Conservation (phyloP, 1,140 invertebrate genomes). For the Papilio glaucus region DNA sequence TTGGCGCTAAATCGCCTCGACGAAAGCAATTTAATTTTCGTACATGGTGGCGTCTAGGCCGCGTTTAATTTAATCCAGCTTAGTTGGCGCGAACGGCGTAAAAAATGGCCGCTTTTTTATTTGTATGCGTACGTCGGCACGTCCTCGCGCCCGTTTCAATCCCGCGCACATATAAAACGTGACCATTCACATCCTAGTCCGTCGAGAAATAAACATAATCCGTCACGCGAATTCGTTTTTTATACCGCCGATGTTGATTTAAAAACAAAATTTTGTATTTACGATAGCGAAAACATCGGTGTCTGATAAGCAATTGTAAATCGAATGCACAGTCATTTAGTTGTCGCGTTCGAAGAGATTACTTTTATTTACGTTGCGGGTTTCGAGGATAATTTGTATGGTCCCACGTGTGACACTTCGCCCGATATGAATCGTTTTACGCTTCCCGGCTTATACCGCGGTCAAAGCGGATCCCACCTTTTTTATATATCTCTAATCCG, state of each 20-base stretch:
- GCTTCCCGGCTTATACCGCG: conserved; percentile 47
- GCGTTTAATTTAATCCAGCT: conserved; percentile 63
- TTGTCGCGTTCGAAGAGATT: conserved; percentile 42
- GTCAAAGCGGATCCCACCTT: conserved; percentile 58
- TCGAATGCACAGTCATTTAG: conserved; percentile 56
- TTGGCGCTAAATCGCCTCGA: conserved; percentile 53
- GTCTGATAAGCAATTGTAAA: conserved; percentile 51
- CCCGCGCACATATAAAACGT: conserved; percentile 71
- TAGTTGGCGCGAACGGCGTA: conserved; percentile 53
- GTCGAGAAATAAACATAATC: conserved; percentile 71
- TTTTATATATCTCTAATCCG: conserved; percentile 71
- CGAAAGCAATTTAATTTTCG: conserved; percentile 64
- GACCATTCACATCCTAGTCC: conserved; percentile 67
- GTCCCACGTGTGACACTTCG: conserved; percentile 36
- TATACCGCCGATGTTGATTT: conserved; percentile 46
- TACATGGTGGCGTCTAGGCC: conserved; percentile 55
- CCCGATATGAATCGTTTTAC: conserved; percentile 60
- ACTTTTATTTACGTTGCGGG: conserved; percentile 29
- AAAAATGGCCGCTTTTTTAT: conserved; percentile 62
- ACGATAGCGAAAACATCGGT: conserved; percentile 45
- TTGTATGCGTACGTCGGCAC: conserved; percentile 64
- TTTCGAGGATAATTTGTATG: conserved; percentile 26
- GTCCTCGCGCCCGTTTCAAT: conserved; percentile 66
- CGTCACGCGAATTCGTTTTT: conserved; percentile 54
- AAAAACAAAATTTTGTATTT: conserved; percentile 57